Evolutionary conservation across 2,888 invertebrate genomes (phyloP), one percentile per base, ranked within the genome.

Genomic region (Tenodera sinensis): DNA sequence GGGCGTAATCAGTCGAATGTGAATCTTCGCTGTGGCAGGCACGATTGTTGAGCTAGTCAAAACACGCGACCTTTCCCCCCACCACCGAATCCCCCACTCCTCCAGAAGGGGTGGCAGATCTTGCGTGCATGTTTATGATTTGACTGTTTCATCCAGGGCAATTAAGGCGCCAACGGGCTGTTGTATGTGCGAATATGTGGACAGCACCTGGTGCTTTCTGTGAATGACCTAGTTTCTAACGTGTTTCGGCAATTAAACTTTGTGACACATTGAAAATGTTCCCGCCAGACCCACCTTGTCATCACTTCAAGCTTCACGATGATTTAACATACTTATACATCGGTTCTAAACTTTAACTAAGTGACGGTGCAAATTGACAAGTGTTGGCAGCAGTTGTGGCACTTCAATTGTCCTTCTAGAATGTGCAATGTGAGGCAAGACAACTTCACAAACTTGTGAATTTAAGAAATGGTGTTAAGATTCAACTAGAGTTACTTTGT

Each of bases 1-100:
- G 82, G 87, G 87, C 87, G 87, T 87, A 27, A 82, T 30, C 87
- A 87, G 87, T 87, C 83, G 30, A 42, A 27, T 87, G 82, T 83
- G 30, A 87, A 87, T 83, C 83, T 30, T 83, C 34, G 83, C 54
- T 71, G 54, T 71, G 54, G 54, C 54, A 71, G 54, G 20, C 54
- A 71, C 20, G 54, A 71, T 20, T 20, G 54, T 71, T 42, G 54
- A 20, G 54, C 54, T 71, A 71, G 54, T 71, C 54, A 71, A 71
- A 71, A 71, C 54, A 71, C 54, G 54, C 54, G 54, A 71, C 54
- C 54, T 71, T 71, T 20, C 20, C 54, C 54, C 54, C 54, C 54
- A 15, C 15, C 54, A 71, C 54, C 20, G 54, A 71, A 20, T 20
- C 54, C 54, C 54, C 54, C 54, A 71, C 54, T 71, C 54, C 54